Evolutionary conservation across 2,797 vertebrate species (phyloP), one percentile per base, ranked within the genome.

Genomic region (Odontamblyopus lacepedii): DNA sequence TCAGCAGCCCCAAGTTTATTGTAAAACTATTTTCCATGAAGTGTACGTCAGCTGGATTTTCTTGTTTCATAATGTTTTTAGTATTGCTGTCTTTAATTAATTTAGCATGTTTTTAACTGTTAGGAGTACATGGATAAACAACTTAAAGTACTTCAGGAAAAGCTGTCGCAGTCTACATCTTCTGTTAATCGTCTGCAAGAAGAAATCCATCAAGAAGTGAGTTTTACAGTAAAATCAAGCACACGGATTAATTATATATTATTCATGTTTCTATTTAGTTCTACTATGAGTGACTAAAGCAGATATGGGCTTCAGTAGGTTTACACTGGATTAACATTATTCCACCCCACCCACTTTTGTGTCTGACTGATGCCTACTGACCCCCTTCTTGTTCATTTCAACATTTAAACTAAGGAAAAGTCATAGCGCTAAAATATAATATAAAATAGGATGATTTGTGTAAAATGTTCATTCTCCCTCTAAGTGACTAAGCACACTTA

Each of bases 121-220:
- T 79, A 92, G 90, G 84, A 90, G 1, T 55, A 84, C 73, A 81
- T 89, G 80, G 85, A 91, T 2, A 71, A 81, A 67, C 78, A 23
- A 38, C 88, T 89, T 48, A 62, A 78, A 30, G 26, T 0, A 3
- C 74, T 92, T 2, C 59, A 61, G 23, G 67, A 81, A 4, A 78
- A 85, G 73, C 68, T 90, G 0, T 51, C 29, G 53, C 73, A 80
- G 59, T 83, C 81, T n/a, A 71, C 27, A 0, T 13, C 76, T 15
- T 55, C 72, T 2, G 18, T 89, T 3, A 85, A 63, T 71, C 72
- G 29, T 55, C 73, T 86, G 30, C 78, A 76, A 60, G 68, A 77
- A 7, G 70, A 73, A 55, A 16, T 82, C 16, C 30, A 30, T 4
- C 57, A 0, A 23, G 64, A 83, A 3, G 88, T 90, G 76, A 79